Base-by-base conservation (phyloP, 2,113 vertebrate species). In the Psettodes erumei region DNA sequence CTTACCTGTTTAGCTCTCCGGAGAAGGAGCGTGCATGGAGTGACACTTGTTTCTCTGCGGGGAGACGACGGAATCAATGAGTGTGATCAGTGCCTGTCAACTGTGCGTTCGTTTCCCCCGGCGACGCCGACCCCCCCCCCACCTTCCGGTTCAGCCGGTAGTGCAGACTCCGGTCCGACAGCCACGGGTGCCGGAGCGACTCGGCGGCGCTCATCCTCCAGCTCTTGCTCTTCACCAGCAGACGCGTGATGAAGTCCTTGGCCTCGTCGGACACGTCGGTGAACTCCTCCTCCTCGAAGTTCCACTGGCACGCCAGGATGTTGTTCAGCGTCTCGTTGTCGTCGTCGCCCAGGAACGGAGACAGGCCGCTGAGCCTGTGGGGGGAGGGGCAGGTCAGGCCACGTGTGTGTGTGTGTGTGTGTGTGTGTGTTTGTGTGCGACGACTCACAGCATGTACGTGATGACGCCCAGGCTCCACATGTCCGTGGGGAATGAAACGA, bases 381-480 rank as follows among this genome's bases (percentile, higher is more conserved):
- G 12, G 3, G 66, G 28, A 25, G 18, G 21, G 21, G 21, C 10
- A 51, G 8, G 16, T 86, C 25, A 87, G 61, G 42, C 30, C 64
- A 4, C 42, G 0, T 59, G 27, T 58, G 40, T 64, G 8, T 53
- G 5, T 50, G 27, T 27, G n/a, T 61, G 19, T 37, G 21, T 80
- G 21, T 59, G 21, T 40, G 51, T 51, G 25, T 45, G 15, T 37
- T n/a, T 73, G 55, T 58, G 19, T 37, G 21, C 71, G 12, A 27
- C 4, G 21, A 84, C 97, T 96, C 90, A 99, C 98, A 99, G 94
- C 98, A 99, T 99, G 62, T 98, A 99, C 4, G 96, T 92, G 27
- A 99, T 99, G 85, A 99, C 96, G 3, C 98, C 98, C 37, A 99
- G 91, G 21, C 97, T 99, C 98, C 98, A 99, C 97, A 98, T 98